Conservation (phyloP, 1,140 invertebrate genomes). For the Cydia strobilella region DNA sequence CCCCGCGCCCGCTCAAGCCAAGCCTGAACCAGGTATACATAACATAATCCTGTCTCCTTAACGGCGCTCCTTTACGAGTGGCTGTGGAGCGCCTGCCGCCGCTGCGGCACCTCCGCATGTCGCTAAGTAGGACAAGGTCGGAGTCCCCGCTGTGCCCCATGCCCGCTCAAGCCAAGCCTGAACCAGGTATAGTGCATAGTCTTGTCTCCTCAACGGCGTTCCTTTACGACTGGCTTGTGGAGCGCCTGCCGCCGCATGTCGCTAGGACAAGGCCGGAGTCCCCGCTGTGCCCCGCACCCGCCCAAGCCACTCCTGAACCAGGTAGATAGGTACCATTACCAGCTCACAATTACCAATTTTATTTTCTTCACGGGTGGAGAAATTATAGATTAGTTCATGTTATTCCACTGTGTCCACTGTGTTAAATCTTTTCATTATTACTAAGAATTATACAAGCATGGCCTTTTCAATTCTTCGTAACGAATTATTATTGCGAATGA, state of each 20-base stretch:
- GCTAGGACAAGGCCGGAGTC: constrained; percentile 76
- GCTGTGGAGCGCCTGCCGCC: constrained; percentile 84
- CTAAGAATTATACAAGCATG: neutral
- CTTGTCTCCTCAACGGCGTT: constrained; percentile 87
- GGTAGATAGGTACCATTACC: constrained; percentile 34
- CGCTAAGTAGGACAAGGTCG: constrained; percentile 78
- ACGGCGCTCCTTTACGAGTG: constrained; percentile 87
- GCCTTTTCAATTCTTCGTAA: constrained; percentile 7
- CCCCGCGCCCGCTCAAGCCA: constrained; percentile 66
- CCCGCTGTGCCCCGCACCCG: constrained; percentile 75
- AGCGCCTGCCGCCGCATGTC: constrained; percentile 76
- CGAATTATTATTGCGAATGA: constrained; percentile 8
- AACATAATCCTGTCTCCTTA: constrained; percentile 88
- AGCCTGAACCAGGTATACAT: constrained; percentile 58
- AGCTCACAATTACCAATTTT: too few species aligned
- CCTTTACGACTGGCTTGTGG: constrained; percentile 92
- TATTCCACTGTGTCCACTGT: constrained; percentile 25
- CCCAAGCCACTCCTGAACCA: constrained; percentile 56
- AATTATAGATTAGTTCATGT: too few species aligned
- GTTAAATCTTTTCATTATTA: neutral
- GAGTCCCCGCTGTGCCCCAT: constrained; percentile 73
- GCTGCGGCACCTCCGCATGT: constrained; percentile 71
- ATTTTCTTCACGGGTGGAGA: too few species aligned
- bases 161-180: constrained; percentile 62
- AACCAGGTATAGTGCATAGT: constrained; percentile 77